phyloP scores from a whole-genome alignment of 2,888 invertebrate species.

The Dione juno region DNA sequence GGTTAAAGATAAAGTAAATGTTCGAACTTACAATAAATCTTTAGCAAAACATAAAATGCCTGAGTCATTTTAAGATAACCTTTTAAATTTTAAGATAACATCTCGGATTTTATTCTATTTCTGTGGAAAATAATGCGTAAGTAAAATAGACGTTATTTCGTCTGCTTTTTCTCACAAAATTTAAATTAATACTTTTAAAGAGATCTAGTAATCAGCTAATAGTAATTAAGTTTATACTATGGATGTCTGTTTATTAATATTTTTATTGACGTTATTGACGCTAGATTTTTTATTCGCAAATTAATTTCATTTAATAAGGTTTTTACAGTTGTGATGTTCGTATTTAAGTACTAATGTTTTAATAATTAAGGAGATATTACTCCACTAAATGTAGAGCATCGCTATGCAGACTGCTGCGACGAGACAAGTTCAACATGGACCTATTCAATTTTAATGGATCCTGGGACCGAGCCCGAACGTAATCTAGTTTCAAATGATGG shows the following conservation, averaged over 20 bases:
- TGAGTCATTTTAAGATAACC: neutral
- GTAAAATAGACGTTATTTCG: neutral
- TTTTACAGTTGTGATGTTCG: too few species aligned
- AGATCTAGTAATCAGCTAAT: too few species aligned
- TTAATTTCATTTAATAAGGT: too few species aligned
- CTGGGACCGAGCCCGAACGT: slow-evolving; percentile 45
- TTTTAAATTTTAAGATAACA: slow-evolving; percentile 1
- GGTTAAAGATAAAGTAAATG: neutral
- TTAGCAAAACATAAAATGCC: neutral
- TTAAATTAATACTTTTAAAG: too few species aligned
- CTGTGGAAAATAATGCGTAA: neutral
- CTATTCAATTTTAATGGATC: slow-evolving; percentile 40
- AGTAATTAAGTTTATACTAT: too few species aligned
- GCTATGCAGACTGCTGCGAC: slow-evolving; percentile 14
- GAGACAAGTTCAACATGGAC: slow-evolving; percentile 25
- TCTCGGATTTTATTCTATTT: neutral
- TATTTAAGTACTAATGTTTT: slow-evolving; percentile 18
- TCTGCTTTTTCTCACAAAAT: neutral
- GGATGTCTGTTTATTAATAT: too few species aligned
- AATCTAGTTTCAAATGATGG: slow-evolving; percentile 32
- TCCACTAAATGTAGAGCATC: slow-evolving; percentile 3
- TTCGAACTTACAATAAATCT: neutral
- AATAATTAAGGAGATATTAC: neutral
- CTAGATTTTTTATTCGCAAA: too few species aligned
- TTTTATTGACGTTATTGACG: too few species aligned